Percentiles rank a stretch among this genome's conserved stretches.
Evolutionary conservation across 2,888 invertebrate genomes (phyloP).

Genomic region (Cremastinae sp.): DNA sequence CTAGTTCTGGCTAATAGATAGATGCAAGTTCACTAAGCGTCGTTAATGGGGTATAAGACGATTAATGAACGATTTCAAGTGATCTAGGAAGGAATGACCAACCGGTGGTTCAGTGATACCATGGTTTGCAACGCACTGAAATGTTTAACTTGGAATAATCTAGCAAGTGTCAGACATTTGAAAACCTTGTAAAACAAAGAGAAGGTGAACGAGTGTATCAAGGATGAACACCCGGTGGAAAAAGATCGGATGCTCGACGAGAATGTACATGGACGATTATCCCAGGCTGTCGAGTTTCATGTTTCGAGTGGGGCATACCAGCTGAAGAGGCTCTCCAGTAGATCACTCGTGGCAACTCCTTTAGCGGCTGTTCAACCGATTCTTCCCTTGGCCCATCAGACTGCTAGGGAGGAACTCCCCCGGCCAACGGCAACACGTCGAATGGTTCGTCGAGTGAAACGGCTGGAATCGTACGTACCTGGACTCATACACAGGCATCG

Average conservation of each 20-base stretch:
- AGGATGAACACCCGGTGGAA: conserved; percentile 18
- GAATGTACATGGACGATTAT: conserved; percentile 42
- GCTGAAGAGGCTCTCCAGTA: conserved; percentile 48
- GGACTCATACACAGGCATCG: not conserved
- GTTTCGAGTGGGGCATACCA: conserved; percentile 34
- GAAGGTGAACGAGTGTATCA: not conserved
- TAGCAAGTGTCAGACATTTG: not conserved
- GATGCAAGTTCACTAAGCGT: no score
- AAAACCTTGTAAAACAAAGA: not conserved
- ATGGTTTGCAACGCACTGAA: no score
- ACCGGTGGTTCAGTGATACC: no score
- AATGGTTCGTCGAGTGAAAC: conserved; percentile 46
- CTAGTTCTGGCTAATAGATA: no score
- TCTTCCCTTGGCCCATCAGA: conserved; percentile 10
- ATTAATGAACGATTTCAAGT: no score
- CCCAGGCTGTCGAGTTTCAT: conserved; percentile 38
- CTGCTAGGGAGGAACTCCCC: conserved; percentile 37
- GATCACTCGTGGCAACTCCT: conserved; percentile 40
- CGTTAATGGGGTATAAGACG: no score
- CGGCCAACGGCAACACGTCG: conserved; percentile 29
- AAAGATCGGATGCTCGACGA: conserved; percentile 4
- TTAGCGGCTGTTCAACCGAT: conserved; percentile 32
- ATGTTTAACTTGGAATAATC: not conserved
- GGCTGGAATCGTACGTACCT: conserved; percentile 6
- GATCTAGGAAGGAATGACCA: no score